Conservation (phyloP, 2,888 invertebrate genomes). For the Andrena haemorrhoa region DNA sequence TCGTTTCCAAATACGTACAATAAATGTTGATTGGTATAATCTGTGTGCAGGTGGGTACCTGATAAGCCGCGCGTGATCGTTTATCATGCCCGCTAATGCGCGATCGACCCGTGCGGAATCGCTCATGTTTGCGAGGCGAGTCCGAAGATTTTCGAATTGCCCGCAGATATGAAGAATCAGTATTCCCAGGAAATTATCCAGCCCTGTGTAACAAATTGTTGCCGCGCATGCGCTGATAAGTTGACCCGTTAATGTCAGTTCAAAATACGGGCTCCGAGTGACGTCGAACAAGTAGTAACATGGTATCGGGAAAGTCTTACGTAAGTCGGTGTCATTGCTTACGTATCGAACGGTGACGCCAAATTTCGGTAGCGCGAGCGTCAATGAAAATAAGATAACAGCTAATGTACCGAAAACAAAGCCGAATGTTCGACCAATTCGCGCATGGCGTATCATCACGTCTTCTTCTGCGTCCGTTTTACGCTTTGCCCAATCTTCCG, state of each 20-base stretch:
- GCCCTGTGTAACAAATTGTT: slow-evolving; percentile 3
- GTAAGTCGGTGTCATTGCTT: slow-evolving; percentile 26
- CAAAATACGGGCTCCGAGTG: slow-evolving; percentile 32
- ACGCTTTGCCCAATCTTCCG: slow-evolving; percentile 38
- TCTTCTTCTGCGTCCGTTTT: slow-evolving; percentile 19
- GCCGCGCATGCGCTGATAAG: not conserved
- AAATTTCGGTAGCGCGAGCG: slow-evolving; percentile 32
- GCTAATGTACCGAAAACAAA: not conserved
- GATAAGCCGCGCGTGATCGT: slow-evolving; percentile 42
- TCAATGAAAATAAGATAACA: not conserved
- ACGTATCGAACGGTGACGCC: slow-evolving; percentile 29
- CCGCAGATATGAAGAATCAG: slow-evolving; percentile 41
- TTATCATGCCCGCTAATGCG: not conserved
- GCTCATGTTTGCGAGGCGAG: slow-evolving; percentile 1
- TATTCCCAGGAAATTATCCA: slow-evolving; percentile 35
- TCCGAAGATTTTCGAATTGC: slow-evolving; percentile 45
- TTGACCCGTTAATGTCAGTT: slow-evolving; percentile 21
- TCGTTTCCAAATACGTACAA: not conserved
- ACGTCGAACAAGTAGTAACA: slow-evolving; percentile 24
- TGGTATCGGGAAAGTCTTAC: slow-evolving; percentile 14
- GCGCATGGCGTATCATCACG: slow-evolving; percentile 9
- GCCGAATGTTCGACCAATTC: slow-evolving; percentile 4
- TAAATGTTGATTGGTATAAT: not conserved
- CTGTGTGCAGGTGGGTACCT: slow-evolving; percentile 16
- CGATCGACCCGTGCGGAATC: not conserved